Evolutionary conservation across 1,140 invertebrate species (phyloP), one percentile per base, ranked within the genome.

Genomic region (Aleiodes sp.): DNA sequence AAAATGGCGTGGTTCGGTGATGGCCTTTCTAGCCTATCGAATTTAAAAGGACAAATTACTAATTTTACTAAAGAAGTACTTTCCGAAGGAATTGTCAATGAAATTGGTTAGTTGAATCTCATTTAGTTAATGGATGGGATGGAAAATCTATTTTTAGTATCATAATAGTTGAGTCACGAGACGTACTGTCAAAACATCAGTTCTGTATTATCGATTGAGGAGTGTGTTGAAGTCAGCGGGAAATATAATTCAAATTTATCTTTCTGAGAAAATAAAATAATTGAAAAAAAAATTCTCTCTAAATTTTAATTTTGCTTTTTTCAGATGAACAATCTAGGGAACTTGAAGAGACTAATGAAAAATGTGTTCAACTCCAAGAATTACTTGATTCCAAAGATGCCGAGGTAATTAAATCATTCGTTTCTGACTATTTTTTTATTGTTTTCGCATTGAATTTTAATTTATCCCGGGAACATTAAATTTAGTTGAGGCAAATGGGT

Each of bases 1-100:
- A 89, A 87, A 85, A 93, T 93, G 91, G 90, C 92, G 84, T 93
- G 92, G 92, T 87, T 94, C 68, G 92, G 92, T 77, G 88, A 91
- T 59, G 90, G 91, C 76, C 89, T 92, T 74, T 75, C 85, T 67
- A 92, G 91, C 83, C 87, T 93, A 69, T 91, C 88, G 79, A 90
- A 86, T 87, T 84, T 93, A 73, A 93, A 92, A 81, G 92, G 92
- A 75, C 92, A 93, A 83, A 89, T 94, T 70, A 90, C 90, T 9
- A 93, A 87, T 83, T 91, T 93, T 76, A 92, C 92, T 68, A 91
- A 91, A 75, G 92, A 92, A 82, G 92, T 92, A 46, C 84, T 92
- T 71, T 88, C 89, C 56, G 91, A 91, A 37, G 83, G 85, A 65
- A 84, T 87, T 70, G 85, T 87, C 35, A 86, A 89, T 19, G 87